phyloP scores from a whole-genome alignment of 2,888 invertebrate species.

The Danaus chrysippus region DNA sequence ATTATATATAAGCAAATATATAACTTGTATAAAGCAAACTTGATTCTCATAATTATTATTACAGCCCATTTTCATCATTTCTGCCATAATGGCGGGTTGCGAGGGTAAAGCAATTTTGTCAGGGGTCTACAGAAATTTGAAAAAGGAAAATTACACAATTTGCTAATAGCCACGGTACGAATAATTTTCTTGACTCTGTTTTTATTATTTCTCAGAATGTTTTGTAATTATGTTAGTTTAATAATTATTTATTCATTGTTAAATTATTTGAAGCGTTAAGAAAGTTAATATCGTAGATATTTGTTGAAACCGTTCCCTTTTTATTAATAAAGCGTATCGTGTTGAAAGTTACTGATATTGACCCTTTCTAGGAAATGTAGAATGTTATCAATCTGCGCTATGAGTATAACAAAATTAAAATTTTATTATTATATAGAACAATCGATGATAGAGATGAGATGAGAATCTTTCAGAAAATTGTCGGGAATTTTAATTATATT shows the following conservation, averaged over 20 bases:
- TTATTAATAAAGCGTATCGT: no score
- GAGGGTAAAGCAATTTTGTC: conserved; percentile 68
- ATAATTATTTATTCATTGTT: not conserved
- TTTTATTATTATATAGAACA: no score
- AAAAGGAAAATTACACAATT: conserved; percentile 76
- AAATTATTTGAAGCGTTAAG: not conserved
- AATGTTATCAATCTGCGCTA: no score
- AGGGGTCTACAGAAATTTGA: conserved; percentile 65
- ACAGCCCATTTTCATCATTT: conserved; percentile 61
- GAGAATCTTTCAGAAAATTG: no score
- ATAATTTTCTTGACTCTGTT: conserved; percentile 65
- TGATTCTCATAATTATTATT: conserved; percentile 36
- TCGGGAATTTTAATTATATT: no score
- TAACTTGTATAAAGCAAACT: conserved; percentile 23
- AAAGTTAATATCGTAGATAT: not conserved
- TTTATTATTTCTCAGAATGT: conserved; percentile 36
- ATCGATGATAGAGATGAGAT: no score
- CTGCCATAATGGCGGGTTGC: conserved; percentile 62
- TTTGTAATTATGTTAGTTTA: not conserved
- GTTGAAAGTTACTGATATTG: no score
- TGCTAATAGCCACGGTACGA: conserved; percentile 65
- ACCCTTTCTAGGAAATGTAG: no score
- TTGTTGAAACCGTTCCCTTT: not conserved
- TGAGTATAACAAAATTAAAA: no score
- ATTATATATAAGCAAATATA: conserved; percentile 14